These are phyloP conservation scores for Spodoptera frugiperda DNA, from an alignment of 1,140 invertebrate species.

Conservation along the genomic window DNA sequence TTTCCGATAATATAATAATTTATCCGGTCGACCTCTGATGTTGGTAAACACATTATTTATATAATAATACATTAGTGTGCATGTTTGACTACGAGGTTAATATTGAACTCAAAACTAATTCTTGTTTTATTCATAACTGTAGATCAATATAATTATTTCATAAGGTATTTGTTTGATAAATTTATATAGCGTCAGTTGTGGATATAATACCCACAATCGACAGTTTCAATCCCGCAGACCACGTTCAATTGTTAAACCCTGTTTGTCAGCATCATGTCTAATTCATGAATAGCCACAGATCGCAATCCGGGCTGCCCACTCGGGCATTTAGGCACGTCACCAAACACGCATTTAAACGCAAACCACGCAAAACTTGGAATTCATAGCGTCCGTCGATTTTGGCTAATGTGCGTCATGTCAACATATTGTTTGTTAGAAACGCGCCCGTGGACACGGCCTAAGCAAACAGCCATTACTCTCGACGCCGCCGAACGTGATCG, in stretches of 20 bases:
- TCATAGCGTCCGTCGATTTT: slow-evolving; percentile 62
- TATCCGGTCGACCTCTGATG: not conserved
- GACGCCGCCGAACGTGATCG: slow-evolving; percentile 63
- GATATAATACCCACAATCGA: no score
- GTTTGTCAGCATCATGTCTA: not conserved
- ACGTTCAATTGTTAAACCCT: not conserved
- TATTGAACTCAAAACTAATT: no score
- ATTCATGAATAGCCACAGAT: slow-evolving; percentile 4
- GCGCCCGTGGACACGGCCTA: slow-evolving; percentile 67
- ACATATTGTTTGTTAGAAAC: slow-evolving; percentile 58
- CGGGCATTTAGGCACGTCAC: slow-evolving; percentile 27
- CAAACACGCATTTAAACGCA: slow-evolving; percentile 40
- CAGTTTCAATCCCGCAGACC: no score
- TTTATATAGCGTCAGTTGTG: no score
- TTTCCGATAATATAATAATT: slow-evolving; percentile 14
- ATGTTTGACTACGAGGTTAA: no score
- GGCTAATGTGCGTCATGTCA: slow-evolving; percentile 67
- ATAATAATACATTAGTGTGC: no score
- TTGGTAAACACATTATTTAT: slow-evolving; percentile 11
- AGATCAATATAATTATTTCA: no score
- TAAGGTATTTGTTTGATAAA: no score
- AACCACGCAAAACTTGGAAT: slow-evolving; percentile 49
- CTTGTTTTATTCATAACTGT: no score
- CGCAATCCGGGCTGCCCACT: not conserved
- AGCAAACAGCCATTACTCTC: slow-evolving; percentile 76